Conservation (phyloP, 2,888 invertebrate species). For the Cordilura impudica region DNA sequence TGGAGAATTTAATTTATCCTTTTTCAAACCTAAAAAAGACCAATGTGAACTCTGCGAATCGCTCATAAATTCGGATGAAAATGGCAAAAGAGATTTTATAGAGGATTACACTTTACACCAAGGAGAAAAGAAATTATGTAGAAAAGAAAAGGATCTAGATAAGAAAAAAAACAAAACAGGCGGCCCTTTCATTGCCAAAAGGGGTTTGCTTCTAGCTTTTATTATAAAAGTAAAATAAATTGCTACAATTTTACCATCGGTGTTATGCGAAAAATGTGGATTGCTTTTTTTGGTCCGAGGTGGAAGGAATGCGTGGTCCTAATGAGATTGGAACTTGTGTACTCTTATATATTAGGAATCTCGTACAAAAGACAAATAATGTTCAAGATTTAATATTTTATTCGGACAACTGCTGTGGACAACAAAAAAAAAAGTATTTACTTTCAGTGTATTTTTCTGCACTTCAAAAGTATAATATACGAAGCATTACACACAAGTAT, state of each 20-base stretch:
- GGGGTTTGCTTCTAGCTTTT: slow-evolving; percentile 37
- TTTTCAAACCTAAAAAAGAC: slow-evolving; percentile 63
- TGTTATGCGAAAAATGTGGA: slow-evolving; percentile 47
- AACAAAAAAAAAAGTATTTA: slow-evolving; percentile 55
- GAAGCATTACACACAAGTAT: slow-evolving; percentile 65
- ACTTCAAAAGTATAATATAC: slow-evolving; percentile 45
- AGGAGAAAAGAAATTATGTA: slow-evolving; percentile 32
- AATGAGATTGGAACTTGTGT: slow-evolving; percentile 64
- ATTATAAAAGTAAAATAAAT: slow-evolving; percentile 42
- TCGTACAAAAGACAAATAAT: slow-evolving; percentile 42
- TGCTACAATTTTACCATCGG: slow-evolving; percentile 66
- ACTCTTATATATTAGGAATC: slow-evolving; percentile 53
- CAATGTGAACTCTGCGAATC: slow-evolving; percentile 57
- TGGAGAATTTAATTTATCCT: slow-evolving; percentile 56
- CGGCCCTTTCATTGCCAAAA: slow-evolving; percentile 43
- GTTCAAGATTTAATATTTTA: slow-evolving; percentile 66
- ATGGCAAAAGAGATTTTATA: slow-evolving; percentile 33
- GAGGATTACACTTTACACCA: slow-evolving; percentile 34
- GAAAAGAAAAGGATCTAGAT: slow-evolving; percentile 46
- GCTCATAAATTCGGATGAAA: slow-evolving; percentile 49
- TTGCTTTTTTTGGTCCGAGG: slow-evolving; percentile 56
- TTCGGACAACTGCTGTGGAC: slow-evolving; percentile 70
- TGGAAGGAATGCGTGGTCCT: slow-evolving; percentile 67
- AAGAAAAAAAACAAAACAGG: slow-evolving; percentile 46
- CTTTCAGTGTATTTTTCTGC: slow-evolving; percentile 41